Conservation (phyloP, 1,140 invertebrate species). For the Heliconius himera region DNA sequence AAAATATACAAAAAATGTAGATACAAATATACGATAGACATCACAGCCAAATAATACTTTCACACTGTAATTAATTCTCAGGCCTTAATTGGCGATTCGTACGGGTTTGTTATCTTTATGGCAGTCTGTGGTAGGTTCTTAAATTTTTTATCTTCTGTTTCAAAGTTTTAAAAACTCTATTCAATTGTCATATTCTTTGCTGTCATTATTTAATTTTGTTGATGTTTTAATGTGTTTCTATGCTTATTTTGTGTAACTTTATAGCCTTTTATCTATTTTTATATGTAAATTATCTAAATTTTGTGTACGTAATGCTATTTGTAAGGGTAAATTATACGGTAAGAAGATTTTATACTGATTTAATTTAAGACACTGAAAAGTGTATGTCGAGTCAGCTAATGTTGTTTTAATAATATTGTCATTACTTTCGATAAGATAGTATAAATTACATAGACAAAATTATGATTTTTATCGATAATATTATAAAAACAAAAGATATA, state of each 20-base stretch:
- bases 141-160: slow-evolving; percentile 15
- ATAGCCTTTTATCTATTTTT: neutral
- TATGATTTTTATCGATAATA: no score
- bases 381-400: no score
- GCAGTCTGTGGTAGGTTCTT: slow-evolving; percentile 15
- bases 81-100: slow-evolving; percentile 24
- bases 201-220: neutral
- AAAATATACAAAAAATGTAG: neutral
- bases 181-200: neutral
- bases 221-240: neutral
- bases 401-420: no score
- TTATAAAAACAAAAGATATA: no score
- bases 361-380: no score
- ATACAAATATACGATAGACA: slow-evolving; percentile 10
- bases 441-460: no score
- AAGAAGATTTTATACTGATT: no score
- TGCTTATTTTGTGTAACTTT: neutral
- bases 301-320: neutral
- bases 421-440: no score
- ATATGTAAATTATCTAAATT: neutral
- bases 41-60: slow-evolving; percentile 16
- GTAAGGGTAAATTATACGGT: no score
- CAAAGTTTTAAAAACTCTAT: neutral
- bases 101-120: slow-evolving; percentile 26
- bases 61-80: slow-evolving; percentile 23